Evolutionary conservation across 1,140 invertebrate genomes (phyloP).

Genomic region (Leptoteleia sp.): DNA sequence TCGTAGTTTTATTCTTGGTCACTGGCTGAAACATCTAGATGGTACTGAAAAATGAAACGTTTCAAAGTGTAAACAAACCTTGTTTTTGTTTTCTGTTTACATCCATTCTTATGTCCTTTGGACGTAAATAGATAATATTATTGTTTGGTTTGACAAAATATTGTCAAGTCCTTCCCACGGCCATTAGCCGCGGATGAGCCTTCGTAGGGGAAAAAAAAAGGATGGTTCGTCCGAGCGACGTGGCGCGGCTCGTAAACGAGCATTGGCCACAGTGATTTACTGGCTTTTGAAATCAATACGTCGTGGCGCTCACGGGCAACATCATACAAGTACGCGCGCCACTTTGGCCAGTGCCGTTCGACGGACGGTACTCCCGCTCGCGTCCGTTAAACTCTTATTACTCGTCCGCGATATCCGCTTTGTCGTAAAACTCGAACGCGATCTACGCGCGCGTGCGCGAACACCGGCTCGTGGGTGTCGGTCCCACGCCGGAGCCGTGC

Average conservation of each 20-base stretch:
- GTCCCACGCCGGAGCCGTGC: no score
- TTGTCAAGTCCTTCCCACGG: slow-evolving; percentile 32
- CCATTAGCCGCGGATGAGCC: slow-evolving; percentile 5
- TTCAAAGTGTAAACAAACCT: no score
- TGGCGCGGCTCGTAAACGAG: slow-evolving; percentile 17
- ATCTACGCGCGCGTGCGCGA: slow-evolving; percentile 16
- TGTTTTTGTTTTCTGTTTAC: no score
- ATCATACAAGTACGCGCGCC: slow-evolving; percentile 35
- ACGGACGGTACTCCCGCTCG: slow-evolving; percentile 31
- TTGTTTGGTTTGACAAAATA: no score
- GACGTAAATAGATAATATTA: no score
- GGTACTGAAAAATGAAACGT: no score
- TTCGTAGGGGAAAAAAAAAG: slow-evolving; percentile 5
- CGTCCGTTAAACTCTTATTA: slow-evolving; percentile 54
- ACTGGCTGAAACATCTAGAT: no score
- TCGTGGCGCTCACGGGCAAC: slow-evolving; percentile 19
- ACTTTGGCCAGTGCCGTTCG: slow-evolving; percentile 14
- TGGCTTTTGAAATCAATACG: slow-evolving; percentile 34
- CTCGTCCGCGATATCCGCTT: slow-evolving; percentile 46
- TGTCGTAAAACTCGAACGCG: slow-evolving; percentile 55
- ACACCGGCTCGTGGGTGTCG: slow-evolving; percentile 56
- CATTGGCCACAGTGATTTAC: slow-evolving; percentile 24
- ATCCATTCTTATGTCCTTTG: no score
- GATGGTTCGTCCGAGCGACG: slow-evolving; percentile 1
- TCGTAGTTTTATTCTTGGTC: no score